Evolutionary conservation across 2,888 invertebrate species (phyloP).

Genomic region (Macroteleia sp.): DNA sequence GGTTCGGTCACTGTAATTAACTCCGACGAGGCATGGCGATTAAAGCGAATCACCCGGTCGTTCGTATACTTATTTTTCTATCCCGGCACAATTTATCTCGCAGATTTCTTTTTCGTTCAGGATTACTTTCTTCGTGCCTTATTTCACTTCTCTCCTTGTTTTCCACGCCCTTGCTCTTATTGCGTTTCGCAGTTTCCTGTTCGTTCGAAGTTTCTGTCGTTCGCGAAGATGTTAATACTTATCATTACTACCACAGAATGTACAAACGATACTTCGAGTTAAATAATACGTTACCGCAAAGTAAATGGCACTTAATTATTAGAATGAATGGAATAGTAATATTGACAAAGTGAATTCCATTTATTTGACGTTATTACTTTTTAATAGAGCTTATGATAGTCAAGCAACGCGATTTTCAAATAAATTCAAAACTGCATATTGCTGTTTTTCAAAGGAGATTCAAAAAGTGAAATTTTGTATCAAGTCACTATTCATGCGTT

Average conservation of each 20-base stretch:
- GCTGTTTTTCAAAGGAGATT: no score
- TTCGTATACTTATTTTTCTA: constrained; percentile 33
- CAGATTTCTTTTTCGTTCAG: constrained; percentile 37
- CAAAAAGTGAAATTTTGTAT: no score
- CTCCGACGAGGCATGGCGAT: constrained; percentile 27
- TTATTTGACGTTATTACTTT: constrained; percentile 19
- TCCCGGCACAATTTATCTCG: constrained; percentile 34
- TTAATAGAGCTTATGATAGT: constrained; percentile 9
- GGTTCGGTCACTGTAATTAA: constrained; percentile 43
- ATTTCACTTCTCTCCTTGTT: constrained; percentile 7
- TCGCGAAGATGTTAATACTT: constrained; percentile 13
- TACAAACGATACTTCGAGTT: constrained; percentile 17
- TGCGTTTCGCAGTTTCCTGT: not conserved
- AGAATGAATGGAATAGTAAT: constrained; percentile 25
- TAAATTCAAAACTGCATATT: no score
- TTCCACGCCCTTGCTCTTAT: constrained; percentile 8
- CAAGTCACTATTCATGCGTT: no score
- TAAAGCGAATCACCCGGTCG: constrained; percentile 19
- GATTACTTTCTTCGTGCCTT: constrained; percentile 29
- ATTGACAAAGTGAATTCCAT: constrained; percentile 21
- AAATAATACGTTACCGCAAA: constrained; percentile 32
- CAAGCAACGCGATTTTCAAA: no score
- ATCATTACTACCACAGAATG: constrained; percentile 17
- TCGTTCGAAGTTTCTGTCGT: not conserved
- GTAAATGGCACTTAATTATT: constrained; percentile 34